A percentile compares a stretch with the other conserved stretches of the same genome.
phyloP scores from a whole-genome alignment of 1,140 invertebrate species.

The Lasioglossum albipes region DNA sequence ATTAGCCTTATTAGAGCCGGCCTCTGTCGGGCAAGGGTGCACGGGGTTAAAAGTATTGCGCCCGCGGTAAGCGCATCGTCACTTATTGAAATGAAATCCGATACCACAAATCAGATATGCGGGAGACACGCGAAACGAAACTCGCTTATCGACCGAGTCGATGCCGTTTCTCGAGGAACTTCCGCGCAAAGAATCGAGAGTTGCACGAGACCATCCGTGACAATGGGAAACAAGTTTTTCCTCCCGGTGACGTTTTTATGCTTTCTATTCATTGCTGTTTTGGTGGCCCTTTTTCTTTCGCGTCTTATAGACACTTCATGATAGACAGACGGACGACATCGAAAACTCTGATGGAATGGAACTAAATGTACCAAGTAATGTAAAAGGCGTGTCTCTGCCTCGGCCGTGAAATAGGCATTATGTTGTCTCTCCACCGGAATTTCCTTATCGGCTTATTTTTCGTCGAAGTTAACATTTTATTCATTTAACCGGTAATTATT shows the following conservation, averaged over 20 bases:
- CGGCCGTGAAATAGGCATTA: neutral
- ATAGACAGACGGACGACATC: neutral
- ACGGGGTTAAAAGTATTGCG: slow-evolving; percentile 9
- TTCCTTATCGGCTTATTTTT: neutral
- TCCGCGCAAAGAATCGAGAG: neutral
- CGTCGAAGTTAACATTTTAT: too few species aligned
- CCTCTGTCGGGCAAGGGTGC: slow-evolving; percentile 14
- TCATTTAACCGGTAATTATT: too few species aligned
- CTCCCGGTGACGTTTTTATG: neutral
- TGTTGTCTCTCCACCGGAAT: neutral
- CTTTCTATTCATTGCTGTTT: neutral
- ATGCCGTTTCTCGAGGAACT: neutral
- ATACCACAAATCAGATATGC: slow-evolving; percentile 13
- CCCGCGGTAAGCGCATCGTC: neutral
- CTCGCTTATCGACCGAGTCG: neutral
- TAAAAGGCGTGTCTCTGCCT: neutral
- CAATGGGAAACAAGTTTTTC: neutral
- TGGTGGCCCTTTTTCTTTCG: neutral
- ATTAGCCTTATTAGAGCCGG: slow-evolving; percentile 46
- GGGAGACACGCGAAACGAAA: neutral
- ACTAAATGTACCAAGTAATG: neutral
- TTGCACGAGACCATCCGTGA: neutral
- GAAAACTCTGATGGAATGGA: neutral
- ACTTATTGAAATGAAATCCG: slow-evolving; percentile 45
- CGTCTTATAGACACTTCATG: neutral